phyloP scores from a whole-genome alignment of 2,113 vertebrate genomes.

The Sturnus vulgaris region DNA sequence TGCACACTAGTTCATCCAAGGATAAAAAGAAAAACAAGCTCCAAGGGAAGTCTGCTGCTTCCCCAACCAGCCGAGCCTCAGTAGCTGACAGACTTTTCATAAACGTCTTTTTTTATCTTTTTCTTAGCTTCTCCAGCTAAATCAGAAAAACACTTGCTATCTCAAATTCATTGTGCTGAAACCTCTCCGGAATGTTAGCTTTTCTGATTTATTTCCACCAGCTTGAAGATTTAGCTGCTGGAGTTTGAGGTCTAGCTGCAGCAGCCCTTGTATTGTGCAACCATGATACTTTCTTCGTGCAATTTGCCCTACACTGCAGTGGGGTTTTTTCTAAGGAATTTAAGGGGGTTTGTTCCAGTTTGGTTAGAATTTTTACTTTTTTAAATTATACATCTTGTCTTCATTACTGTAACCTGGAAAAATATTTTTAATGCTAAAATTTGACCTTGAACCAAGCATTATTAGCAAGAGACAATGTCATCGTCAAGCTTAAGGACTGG shows the following conservation, averaged over 20 bases:
- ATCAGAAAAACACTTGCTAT: background rate
- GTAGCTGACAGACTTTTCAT: conserved; percentile 44
- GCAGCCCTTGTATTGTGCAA: background rate
- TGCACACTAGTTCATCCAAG: conserved; percentile 73
- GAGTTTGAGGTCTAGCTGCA: background rate
- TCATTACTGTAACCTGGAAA: background rate
- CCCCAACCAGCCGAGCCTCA: background rate
- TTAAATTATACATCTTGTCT: background rate
- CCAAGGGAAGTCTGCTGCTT: conserved; percentile 44
- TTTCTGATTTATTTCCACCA: background rate
- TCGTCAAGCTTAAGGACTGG: background rate
- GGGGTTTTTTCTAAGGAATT: background rate
- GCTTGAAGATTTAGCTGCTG: background rate
- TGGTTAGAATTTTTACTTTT: background rate
- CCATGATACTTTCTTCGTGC: background rate
- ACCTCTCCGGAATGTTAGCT: background rate
- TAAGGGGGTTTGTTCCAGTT: background rate
- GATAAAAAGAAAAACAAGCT: conserved; percentile 67
- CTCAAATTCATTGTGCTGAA: background rate
- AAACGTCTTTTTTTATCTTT: background rate
- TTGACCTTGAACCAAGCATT: background rate
- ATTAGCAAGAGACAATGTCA: background rate
- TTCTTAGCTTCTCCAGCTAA: background rate
- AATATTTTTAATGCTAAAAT: background rate
- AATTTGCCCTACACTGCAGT: background rate